Conservation (phyloP, 2,113 vertebrate species). For the Phoxinus phoxinus region DNA sequence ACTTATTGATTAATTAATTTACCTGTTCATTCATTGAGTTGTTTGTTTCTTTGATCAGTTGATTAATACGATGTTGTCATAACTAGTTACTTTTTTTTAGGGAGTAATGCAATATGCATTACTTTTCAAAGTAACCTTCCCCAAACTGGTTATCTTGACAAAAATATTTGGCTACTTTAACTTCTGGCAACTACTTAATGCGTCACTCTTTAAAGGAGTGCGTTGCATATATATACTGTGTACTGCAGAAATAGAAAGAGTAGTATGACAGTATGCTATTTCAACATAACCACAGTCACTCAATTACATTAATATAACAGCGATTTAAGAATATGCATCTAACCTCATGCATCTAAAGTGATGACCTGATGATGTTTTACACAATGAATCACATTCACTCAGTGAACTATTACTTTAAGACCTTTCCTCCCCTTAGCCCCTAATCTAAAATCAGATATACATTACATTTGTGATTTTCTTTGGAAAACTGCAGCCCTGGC, state of each 20-base stretch:
- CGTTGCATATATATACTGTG: not conserved
- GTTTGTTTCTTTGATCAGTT: not conserved
- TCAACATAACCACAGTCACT: not conserved
- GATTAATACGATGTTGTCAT: not conserved
- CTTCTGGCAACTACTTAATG: not conserved
- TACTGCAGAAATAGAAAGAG: not conserved
- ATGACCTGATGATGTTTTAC: not conserved
- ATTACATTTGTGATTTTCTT: constrained; percentile 75
- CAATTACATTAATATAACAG: not conserved
- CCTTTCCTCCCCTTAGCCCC: constrained; percentile 51
- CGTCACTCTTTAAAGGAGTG: not conserved
- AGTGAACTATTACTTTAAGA: constrained; percentile 40
- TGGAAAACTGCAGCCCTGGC: constrained; percentile 75
- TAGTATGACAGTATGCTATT: not conserved
- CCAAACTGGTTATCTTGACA: no score
- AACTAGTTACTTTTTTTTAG: no score
- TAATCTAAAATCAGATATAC: constrained; percentile 72
- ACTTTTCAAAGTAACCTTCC: no score
- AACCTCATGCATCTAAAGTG: constrained; percentile 11
- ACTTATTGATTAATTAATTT: not conserved
- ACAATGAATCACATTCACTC: not conserved
- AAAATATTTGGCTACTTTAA: no score
- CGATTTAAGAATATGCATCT: not conserved
- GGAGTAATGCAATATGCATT: no score
- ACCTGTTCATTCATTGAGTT: not conserved